These are phyloP conservation scores for Cynodonichthys magdalenae DNA, from an alignment of 2,797 vertebrate species.

Conservation along the genomic window DNA sequence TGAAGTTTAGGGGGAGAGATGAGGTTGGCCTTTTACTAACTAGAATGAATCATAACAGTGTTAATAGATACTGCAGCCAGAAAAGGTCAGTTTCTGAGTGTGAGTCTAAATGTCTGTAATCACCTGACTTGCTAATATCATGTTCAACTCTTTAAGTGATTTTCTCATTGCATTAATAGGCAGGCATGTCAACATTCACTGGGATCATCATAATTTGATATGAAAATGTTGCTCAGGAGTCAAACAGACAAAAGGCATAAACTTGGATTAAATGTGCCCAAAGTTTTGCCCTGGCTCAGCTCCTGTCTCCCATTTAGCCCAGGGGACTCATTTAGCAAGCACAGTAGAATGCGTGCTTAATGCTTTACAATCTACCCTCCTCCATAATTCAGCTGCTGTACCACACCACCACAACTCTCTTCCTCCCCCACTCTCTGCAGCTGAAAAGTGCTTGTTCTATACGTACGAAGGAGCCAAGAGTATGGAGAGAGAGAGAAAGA, in stretches of 20 bases:
- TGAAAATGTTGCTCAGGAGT: slow-evolving; percentile 26
- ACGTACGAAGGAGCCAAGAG: slow-evolving; percentile 22
- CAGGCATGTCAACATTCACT: slow-evolving; percentile 44
- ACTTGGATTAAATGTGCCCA: slow-evolving; percentile 8
- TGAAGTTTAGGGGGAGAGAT: slow-evolving; percentile 35
- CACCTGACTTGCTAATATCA: slow-evolving; percentile 43
- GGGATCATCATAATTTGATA: slow-evolving; percentile 55
- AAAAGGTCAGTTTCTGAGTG: slow-evolving; percentile 61
- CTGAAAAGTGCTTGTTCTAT: slow-evolving; percentile 33
- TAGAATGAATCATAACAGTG: slow-evolving; percentile 38
- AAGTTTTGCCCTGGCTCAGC: slow-evolving; percentile 26
- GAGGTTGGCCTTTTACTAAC: slow-evolving; percentile 39
- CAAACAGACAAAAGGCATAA: slow-evolving; percentile 6
- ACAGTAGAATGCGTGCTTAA: slow-evolving; percentile 66
- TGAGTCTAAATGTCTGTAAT: slow-evolving; percentile 55
- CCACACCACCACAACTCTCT: slow-evolving; percentile 24
- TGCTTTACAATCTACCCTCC: slow-evolving; percentile 67
- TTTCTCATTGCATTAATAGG: slow-evolving; percentile 47
- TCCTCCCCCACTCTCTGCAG: slow-evolving; percentile 16
- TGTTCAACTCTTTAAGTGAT: slow-evolving; percentile 44
- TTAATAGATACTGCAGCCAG: slow-evolving; percentile 49
- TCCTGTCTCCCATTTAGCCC: slow-evolving; percentile 38
- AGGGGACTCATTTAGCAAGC: slow-evolving; percentile 62
- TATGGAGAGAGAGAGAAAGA: neutral
- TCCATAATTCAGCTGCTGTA: slow-evolving; percentile 64